Percentiles rank a stretch among this genome's conserved stretches.
Conservation (phyloP, 1,140 invertebrate genomes). For the Rhizoglyphus robini region DNA sequence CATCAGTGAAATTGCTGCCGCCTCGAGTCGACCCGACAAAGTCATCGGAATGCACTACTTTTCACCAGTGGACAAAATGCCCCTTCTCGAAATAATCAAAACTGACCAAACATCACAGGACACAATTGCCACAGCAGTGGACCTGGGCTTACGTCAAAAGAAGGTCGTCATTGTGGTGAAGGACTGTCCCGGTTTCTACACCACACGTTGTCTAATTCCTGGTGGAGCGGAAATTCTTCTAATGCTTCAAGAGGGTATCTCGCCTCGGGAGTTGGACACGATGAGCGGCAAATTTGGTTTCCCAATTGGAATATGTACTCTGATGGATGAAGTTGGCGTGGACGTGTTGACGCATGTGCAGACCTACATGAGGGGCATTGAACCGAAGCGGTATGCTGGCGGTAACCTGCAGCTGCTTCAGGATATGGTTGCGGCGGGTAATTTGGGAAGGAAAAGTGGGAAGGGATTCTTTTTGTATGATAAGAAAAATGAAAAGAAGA, state of each 20-base stretch:
- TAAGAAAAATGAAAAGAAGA: constrained; percentile 41
- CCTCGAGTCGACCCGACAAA: constrained; percentile 84
- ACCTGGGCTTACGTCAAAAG: constrained; percentile 77
- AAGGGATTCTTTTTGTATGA: constrained; percentile 81
- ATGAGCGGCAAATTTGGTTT: constrained; percentile 84
- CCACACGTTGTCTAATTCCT: constrained; percentile 79
- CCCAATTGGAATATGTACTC: constrained; percentile 48
- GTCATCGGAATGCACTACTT: constrained; percentile 97
- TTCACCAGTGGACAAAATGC: constrained; percentile 99
- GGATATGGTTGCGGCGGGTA: constrained; percentile 72
- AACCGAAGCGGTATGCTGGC: constrained; percentile 65
- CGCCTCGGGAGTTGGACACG: constrained; percentile 73
- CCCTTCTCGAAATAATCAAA: constrained; percentile 92
- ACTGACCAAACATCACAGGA: constrained; percentile 88
- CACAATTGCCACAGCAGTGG: constrained; percentile 50
- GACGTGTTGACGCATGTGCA: constrained; percentile 85
- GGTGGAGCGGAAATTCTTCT: constrained; percentile 80
- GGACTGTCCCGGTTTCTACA: constrained; percentile 99
- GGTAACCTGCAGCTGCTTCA: constrained; percentile 54
- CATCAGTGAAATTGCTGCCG: constrained; percentile 84
- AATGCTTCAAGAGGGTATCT: constrained; percentile 85
- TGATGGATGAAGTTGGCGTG: constrained; percentile 72
- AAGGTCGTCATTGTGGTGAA: constrained; percentile 93
- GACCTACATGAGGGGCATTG: constrained; percentile 60
- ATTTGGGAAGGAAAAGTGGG: constrained; percentile 72